Evolutionary conservation across 2,113 vertebrate species (phyloP).

Genomic region (Pangasianodon hypophthalmus): DNA sequence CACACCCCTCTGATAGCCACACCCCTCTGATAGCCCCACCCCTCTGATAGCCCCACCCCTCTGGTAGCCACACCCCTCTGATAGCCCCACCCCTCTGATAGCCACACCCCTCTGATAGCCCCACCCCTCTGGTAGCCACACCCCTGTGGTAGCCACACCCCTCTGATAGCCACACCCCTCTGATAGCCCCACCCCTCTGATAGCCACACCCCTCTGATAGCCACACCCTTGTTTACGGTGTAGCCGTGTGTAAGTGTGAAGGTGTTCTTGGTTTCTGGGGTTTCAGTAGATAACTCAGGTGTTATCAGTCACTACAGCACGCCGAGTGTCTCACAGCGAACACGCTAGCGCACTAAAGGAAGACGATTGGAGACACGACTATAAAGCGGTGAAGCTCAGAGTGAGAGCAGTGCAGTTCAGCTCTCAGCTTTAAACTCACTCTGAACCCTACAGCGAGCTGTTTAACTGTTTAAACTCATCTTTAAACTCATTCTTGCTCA

Average conservation of each 20-base stretch:
- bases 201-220: not conserved
- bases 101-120: no score
- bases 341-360: not conserved
- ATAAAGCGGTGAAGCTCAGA: not conserved
- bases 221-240: not conserved
- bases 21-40: no score
- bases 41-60: no score
- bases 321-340: not conserved
- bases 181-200: no score
- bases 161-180: no score
- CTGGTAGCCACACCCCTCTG: no score
- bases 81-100: no score
- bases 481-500: not conserved
- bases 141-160: no score
- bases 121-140: no score
- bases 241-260: not conserved
- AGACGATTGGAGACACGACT: not conserved
- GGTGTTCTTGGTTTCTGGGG: not conserved
- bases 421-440: no score
- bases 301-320: not conserved
- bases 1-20: no score
- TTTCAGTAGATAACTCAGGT: not conserved
- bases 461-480: not conserved
- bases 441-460: not conserved
- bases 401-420: no score